Evolutionary conservation across 2,113 vertebrate genomes (phyloP).

Genomic region (Caloenas nicobarica): DNA sequence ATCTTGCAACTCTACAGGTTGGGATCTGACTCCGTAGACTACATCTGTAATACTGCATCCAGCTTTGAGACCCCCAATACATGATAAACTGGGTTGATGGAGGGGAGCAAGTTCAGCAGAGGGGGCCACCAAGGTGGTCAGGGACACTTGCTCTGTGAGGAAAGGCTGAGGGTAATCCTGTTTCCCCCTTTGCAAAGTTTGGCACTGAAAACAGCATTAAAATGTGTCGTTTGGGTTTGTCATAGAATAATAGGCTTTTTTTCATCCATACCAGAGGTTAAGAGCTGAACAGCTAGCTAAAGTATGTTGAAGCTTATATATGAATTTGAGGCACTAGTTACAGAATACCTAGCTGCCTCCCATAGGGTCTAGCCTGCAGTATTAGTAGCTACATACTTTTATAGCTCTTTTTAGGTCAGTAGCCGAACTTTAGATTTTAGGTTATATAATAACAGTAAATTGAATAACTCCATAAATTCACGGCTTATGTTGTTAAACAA

Average conservation of each 20-base stretch:
- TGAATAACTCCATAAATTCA: neutral
- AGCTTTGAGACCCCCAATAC: neutral
- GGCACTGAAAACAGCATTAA: neutral
- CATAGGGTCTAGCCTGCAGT: neutral
- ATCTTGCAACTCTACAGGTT: neutral
- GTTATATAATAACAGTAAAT: neutral
- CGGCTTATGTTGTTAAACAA: neutral
- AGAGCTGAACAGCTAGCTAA: neutral
- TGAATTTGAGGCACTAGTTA: neutral
- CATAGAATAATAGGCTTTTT: neutral
- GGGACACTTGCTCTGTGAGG: neutral
- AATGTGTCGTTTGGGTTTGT: neutral
- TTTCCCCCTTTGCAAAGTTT: neutral
- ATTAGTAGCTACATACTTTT: neutral
- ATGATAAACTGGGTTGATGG: neutral
- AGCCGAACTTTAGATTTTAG: neutral
- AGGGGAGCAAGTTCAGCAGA: neutral
- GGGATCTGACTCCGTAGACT: neutral
- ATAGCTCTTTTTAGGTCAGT: neutral
- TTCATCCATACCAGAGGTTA: neutral
- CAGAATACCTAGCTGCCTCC: neutral
- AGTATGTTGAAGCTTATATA: neutral
- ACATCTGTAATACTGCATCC: neutral
- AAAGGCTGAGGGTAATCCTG: neutral
- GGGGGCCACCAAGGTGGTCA: neutral